Evolutionary conservation across 2,888 invertebrate species (phyloP).

Genomic region (Escarpia spicata): DNA sequence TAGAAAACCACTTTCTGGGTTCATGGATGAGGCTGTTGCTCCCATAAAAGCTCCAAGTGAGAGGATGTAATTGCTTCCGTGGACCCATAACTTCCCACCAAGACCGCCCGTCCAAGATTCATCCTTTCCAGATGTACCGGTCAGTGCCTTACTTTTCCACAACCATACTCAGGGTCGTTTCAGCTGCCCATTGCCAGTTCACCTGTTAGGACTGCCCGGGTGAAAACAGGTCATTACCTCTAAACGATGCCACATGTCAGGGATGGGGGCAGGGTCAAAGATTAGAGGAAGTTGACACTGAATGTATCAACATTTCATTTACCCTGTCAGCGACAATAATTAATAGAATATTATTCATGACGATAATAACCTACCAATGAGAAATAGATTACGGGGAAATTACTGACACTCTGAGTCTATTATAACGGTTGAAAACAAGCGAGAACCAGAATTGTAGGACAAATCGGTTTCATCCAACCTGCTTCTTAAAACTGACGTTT

Average conservation of each 20-base stretch:
- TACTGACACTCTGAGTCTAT: neutral
- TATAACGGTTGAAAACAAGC: neutral
- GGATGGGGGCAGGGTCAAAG: neutral
- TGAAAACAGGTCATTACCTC: neutral
- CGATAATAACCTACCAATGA: neutral
- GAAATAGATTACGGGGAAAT: neutral
- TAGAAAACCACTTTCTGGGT: conserved; percentile 4
- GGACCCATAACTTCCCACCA: neutral
- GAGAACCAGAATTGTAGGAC: neutral
- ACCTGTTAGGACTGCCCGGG: neutral
- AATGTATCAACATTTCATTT: neutral
- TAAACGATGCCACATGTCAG: neutral
- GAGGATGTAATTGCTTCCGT: neutral
- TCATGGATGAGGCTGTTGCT: neutral
- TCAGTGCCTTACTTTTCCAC: conserved; percentile 12
- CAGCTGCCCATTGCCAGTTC: conserved; percentile 9
- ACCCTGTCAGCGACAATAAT: neutral
- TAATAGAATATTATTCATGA: neutral
- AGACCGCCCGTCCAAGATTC: neutral
- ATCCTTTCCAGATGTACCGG: neutral
- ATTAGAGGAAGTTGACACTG: neutral
- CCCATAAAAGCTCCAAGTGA: neutral
- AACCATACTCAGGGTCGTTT: neutral
- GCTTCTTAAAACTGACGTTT: neutral
- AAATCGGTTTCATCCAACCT: neutral